These are phyloP conservation scores for Antennarius striatus DNA, from an alignment of 2,113 vertebrate genomes.

Conservation along the genomic window DNA sequence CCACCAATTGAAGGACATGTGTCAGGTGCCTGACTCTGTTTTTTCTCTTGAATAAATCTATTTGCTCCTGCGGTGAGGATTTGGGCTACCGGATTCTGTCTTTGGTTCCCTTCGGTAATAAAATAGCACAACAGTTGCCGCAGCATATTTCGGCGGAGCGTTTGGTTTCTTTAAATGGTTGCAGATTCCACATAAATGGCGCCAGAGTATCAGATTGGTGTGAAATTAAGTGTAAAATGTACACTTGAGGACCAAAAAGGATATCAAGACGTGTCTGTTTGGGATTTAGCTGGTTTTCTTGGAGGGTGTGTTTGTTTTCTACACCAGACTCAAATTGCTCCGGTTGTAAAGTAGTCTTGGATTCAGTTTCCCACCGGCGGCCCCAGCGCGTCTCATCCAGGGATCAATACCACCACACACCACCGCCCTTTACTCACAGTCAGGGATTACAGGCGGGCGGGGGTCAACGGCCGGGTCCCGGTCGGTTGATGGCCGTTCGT, in stretches of 20 bases:
- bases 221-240: constrained; percentile 26
- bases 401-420: constrained; percentile 61
- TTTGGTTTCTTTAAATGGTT: constrained; percentile 25
- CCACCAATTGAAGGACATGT: constrained; percentile 1
- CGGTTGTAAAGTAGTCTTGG: constrained; percentile 30
- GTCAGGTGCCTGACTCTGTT: not conserved
- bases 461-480: constrained; percentile 69
- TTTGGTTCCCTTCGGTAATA: constrained; percentile 14
- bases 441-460: constrained; percentile 47
- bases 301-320: not conserved
- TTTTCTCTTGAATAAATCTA: not conserved
- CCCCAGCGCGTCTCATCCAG: constrained; percentile 36
- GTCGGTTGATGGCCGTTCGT: constrained; percentile 62
- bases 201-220: not conserved
- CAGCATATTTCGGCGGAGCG: constrained; percentile 22
- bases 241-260: not conserved
- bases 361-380: constrained; percentile 20
- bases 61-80: not conserved
- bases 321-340: not conserved
- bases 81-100: not conserved
- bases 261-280: not conserved
- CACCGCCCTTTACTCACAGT: constrained; percentile 53
- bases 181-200: constrained; percentile 16
- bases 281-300: not conserved
- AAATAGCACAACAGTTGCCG: constrained; percentile 23